phyloP scores from a whole-genome alignment of 2,113 vertebrate species.

The Eidolon helvum region DNA sequence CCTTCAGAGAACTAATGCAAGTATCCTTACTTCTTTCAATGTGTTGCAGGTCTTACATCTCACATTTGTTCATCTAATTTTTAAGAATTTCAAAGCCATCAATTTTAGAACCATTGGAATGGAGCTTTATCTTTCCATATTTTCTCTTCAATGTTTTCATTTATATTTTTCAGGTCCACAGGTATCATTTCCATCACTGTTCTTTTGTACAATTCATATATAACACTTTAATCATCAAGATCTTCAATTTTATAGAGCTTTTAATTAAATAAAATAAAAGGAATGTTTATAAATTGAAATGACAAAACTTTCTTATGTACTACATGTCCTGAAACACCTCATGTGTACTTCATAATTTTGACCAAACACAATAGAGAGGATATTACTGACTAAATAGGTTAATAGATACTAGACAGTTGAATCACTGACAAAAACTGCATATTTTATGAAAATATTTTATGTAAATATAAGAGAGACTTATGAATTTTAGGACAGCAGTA shows the following conservation, averaged over 20 bases:
- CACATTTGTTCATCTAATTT: neutral
- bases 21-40: neutral
- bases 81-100: neutral
- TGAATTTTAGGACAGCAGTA: neutral
- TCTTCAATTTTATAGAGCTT: neutral
- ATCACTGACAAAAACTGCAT: neutral
- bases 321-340: neutral
- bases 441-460: neutral
- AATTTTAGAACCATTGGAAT: neutral
- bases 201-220: neutral
- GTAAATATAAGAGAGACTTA: neutral
- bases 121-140: neutral
- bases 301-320: neutral
- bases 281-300: neutral
- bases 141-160: neutral
- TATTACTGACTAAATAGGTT: neutral
- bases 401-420: neutral
- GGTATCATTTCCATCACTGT: neutral
- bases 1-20: neutral
- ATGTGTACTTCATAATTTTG: neutral
- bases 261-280: neutral
- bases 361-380: neutral
- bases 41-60: neutral
- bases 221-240: neutral
- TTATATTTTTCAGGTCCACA: neutral